Percentiles rank a stretch among this genome's conserved stretches.
Evolutionary conservation across 2,888 invertebrate genomes (phyloP).

Genomic region (Clepsis dumicolana): DNA sequence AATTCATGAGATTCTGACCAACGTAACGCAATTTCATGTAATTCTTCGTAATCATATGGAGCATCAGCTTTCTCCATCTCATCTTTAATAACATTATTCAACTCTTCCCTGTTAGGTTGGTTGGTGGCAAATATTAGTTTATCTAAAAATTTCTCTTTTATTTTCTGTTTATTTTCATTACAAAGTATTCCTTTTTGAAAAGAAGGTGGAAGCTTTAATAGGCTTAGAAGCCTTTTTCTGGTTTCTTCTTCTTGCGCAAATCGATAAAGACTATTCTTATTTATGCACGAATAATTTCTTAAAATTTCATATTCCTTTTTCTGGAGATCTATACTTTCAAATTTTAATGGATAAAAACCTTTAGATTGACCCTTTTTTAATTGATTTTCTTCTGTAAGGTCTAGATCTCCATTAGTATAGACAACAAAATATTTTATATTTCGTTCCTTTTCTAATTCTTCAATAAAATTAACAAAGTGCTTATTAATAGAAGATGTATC

Average conservation of each 20-base stretch:
- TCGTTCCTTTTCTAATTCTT: neutral
- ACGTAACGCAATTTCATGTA: slow-evolving; percentile 55
- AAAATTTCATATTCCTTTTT: neutral
- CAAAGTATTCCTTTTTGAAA: slow-evolving; percentile 14
- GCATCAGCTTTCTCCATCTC: neutral
- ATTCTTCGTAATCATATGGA: slow-evolving; percentile 46
- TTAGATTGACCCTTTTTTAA: neutral
- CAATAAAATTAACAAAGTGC: neutral
- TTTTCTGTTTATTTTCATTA: neutral
- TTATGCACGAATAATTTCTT: neutral
- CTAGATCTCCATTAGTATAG: neutral
- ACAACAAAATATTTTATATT: neutral
- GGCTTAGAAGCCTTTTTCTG: slow-evolving; percentile 43
- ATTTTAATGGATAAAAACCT: neutral
- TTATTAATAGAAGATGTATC: neutral
- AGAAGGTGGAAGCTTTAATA: slow-evolving; percentile 48
- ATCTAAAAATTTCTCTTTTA: slow-evolving; percentile 39
- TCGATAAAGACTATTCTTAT: slow-evolving; percentile 36
- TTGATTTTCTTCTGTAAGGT: neutral
- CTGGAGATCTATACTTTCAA: neutral
- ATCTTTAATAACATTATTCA: neutral
- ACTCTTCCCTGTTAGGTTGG: neutral
- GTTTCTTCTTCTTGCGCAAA: neutral
- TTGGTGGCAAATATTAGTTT: slow-evolving; percentile 42
- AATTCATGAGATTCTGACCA: slow-evolving; percentile 55